phyloP scores from a whole-genome alignment of 2,888 invertebrate genomes.

The Aspidiotus destructor region DNA sequence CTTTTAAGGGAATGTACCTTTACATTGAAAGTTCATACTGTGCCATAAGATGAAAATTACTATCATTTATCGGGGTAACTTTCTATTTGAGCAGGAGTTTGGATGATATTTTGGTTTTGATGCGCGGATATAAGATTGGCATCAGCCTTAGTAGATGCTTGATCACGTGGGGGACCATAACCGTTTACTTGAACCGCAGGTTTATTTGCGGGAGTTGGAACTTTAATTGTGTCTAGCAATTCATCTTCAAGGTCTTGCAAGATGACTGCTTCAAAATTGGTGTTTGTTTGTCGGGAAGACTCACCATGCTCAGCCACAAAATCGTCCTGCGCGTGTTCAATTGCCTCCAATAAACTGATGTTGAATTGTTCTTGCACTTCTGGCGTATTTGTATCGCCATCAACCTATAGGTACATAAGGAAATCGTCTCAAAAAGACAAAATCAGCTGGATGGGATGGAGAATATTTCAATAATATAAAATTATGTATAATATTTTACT shows the following conservation, averaged over 20 bases:
- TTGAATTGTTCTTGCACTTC: slow-evolving; percentile 70
- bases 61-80: slow-evolving; percentile 41
- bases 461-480: no score
- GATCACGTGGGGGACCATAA: slow-evolving; percentile 34
- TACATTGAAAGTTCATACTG: no score
- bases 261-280: slow-evolving; percentile 23
- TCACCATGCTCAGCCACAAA: slow-evolving; percentile 17
- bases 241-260: slow-evolving; percentile 33
- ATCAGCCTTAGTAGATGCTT: slow-evolving; percentile 14
- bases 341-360: slow-evolving; percentile 57
- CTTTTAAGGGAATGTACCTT: no score
- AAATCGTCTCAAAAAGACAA: no score
- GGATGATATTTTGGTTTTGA: slow-evolving; percentile 36
- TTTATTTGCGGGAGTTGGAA: background rate
- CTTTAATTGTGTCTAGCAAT: slow-evolving; percentile 8
- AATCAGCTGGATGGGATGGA: no score
- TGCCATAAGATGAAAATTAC: no score
- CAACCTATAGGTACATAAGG: slow-evolving; percentile 51
- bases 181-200: slow-evolving; percentile 31
- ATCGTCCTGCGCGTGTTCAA: slow-evolving; percentile 45
- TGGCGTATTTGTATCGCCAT: slow-evolving; percentile 71
- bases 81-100: slow-evolving; percentile 46
- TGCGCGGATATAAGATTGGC: background rate
- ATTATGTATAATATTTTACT: no score
- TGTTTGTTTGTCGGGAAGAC: slow-evolving; percentile 7